Evolutionary conservation across 2,797 vertebrate species (phyloP).

Genomic region (Peromyscus attwateri): DNA sequence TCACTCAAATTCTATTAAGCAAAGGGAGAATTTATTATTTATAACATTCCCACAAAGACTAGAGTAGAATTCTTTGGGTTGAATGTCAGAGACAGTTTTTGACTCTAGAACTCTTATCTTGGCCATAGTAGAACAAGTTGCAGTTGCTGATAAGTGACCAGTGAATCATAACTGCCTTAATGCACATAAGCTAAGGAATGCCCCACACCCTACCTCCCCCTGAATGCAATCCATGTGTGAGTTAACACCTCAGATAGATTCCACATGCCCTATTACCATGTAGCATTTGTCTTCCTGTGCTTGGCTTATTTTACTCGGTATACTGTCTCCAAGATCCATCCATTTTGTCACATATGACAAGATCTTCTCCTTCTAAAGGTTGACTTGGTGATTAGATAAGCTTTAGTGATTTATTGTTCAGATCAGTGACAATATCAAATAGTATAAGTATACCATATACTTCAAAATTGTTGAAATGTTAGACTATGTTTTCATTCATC

Average conservation of each 20-base stretch:
- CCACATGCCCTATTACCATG: not conserved
- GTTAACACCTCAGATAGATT: not conserved
- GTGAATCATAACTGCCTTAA: not conserved
- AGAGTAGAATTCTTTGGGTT: not conserved
- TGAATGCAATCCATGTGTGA: not conserved
- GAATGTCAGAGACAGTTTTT: not conserved
- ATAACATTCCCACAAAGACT: not conserved
- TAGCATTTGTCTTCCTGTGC: not conserved
- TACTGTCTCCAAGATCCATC: not conserved
- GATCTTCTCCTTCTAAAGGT: not conserved
- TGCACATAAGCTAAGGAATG: not conserved
- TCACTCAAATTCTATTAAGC: not conserved
- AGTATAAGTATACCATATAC: not conserved
- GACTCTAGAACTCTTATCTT: not conserved
- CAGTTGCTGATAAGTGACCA: not conserved
- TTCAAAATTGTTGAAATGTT: not conserved
- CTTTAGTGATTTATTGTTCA: not conserved
- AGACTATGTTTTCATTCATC: not conserved
- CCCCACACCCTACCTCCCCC: not conserved
- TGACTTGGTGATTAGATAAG: not conserved
- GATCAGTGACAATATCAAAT: not conserved
- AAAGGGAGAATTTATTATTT: not conserved
- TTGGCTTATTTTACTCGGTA: not conserved
- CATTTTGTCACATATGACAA: not conserved
- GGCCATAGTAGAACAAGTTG: not conserved